Conservation (phyloP, 1,140 invertebrate species). For the Lepidurus couesii region DNA sequence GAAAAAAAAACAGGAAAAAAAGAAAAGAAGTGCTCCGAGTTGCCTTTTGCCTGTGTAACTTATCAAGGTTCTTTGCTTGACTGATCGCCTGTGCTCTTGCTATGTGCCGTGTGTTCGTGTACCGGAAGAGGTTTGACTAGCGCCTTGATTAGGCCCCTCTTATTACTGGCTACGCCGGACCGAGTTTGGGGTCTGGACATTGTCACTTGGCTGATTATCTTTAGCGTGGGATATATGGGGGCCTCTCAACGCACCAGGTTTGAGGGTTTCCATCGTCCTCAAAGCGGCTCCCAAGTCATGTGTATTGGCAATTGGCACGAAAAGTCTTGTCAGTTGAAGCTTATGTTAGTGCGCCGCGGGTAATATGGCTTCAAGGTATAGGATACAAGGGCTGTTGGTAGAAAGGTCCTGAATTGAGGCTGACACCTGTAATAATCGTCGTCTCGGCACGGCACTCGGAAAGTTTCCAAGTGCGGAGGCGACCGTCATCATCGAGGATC, state of each 20-base stretch:
- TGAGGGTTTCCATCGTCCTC: neutral
- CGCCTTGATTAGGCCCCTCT: constrained; percentile 20
- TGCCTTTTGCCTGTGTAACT: neutral
- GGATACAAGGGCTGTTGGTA: too few relatives aligned
- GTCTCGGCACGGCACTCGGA: neutral
- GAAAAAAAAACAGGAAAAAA: neutral
- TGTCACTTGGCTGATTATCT: constrained; percentile 14
- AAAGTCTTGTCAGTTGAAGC: neutral
- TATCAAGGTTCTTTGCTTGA: constrained; percentile 14
- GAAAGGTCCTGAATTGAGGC: neutral
- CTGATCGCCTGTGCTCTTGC: neutral
- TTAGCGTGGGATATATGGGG: constrained; percentile 9
- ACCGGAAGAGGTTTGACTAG: constrained; percentile 21
- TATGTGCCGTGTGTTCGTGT: constrained; percentile 2
- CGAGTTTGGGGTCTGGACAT: constrained; percentile 3
- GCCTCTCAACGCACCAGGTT: neutral
- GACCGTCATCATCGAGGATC: constrained; percentile 11
- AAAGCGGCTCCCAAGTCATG: neutral
- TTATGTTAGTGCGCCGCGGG: too few relatives aligned
- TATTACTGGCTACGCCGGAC: constrained; percentile 14
- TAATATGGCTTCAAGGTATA: too few relatives aligned
- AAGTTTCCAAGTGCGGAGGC: neutral
- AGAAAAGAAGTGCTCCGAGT: neutral
- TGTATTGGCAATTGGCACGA: constrained; percentile 13
- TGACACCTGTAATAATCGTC: constrained; percentile 2